Evolutionary conservation across 2,797 vertebrate species (phyloP).

Genomic region (Mareca strepera): DNA sequence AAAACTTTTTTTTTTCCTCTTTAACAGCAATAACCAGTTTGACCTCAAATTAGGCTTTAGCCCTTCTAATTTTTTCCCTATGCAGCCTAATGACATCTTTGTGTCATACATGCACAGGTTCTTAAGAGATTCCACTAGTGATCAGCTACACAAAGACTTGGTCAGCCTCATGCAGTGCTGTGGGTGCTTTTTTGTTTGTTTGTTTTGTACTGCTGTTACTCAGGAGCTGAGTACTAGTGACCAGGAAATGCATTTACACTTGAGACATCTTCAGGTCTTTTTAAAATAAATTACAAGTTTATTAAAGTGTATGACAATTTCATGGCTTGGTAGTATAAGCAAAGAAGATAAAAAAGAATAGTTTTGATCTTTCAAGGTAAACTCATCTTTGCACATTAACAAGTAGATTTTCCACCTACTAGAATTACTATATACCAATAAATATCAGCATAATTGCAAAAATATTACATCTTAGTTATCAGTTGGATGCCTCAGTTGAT

Average conservation of each 20-base stretch:
- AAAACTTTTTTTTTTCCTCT: no score
- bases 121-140: background rate
- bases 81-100: no score
- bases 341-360: background rate
- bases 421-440: background rate
- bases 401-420: background rate
- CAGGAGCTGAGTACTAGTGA: background rate
- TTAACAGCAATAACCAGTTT: no score
- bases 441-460: background rate
- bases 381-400: background rate
- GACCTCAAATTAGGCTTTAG: no score
- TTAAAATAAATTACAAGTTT: conserved; percentile 37
- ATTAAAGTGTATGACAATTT: conserved; percentile 50
- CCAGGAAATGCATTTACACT: background rate
- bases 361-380: background rate
- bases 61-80: no score
- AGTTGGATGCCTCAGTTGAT: background rate
- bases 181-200: background rate
- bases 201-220: background rate
- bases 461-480: background rate
- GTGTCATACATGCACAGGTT: no score
- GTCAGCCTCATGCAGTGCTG: background rate
- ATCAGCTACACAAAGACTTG: background rate
- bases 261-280: background rate
- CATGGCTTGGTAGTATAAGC: background rate